Percentiles rank a stretch among this genome's conserved stretches.
These are phyloP conservation scores for Clupea harengus DNA, from an alignment of 2,113 vertebrate species.

Conservation along the genomic window DNA sequence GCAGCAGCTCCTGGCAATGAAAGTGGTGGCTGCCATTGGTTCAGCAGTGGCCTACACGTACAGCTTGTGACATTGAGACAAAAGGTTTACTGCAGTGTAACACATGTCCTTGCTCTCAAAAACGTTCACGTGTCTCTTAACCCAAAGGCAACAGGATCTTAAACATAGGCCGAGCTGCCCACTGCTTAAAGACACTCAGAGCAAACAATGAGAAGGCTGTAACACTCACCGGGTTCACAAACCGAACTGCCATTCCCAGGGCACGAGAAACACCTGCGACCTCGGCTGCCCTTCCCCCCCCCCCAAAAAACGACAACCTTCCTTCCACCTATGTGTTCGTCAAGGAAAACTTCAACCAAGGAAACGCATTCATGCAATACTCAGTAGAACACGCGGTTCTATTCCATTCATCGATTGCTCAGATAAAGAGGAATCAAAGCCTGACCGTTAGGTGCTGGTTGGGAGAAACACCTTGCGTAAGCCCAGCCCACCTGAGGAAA, in stretches of 20 bases:
- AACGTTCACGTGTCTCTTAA: background rate
- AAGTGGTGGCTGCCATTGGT: background rate
- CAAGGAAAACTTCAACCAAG: background rate
- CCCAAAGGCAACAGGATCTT: background rate
- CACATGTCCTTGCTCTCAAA: background rate
- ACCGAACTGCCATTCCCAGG: conserved; percentile 73
- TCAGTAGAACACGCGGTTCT: background rate
- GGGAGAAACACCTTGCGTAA: conserved; percentile 40
- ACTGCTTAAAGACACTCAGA: background rate
- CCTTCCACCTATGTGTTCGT: background rate
- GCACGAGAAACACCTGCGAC: conserved; percentile 57
- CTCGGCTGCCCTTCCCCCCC: background rate
- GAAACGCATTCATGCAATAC: background rate
- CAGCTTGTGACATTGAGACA: background rate
- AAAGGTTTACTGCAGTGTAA: background rate
- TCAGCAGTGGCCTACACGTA: background rate
- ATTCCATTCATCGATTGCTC: background rate
- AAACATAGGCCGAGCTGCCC: background rate
- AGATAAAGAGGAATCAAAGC: background rate
- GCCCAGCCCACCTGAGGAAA: conserved; percentile 60
- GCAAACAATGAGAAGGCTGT: background rate
- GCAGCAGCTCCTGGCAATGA: background rate
- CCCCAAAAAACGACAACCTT: background rate
- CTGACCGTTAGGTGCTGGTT: conserved; percentile 29
- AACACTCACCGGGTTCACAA: conserved; percentile 68